Evolutionary conservation across 2,888 invertebrate species (phyloP).

Genomic region (Chrysotoxum bicinctum): DNA sequence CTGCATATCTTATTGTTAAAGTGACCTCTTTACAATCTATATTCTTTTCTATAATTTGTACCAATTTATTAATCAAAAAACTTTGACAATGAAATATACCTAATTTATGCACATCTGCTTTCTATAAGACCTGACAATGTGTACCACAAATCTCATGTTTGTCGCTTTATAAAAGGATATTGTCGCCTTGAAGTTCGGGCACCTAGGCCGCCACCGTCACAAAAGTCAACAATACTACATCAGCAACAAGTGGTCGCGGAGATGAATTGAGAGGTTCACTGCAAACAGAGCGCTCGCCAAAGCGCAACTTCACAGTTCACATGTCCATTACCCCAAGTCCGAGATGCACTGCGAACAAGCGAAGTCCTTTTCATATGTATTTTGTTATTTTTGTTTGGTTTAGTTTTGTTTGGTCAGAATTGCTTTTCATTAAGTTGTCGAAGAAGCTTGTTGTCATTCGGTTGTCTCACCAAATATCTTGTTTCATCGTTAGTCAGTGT

Average conservation of each 20-base stretch:
- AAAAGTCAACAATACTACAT: background rate
- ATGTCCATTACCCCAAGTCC: slow-evolving; percentile 45
- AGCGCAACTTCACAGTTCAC: slow-evolving; percentile 54
- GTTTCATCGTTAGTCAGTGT: slow-evolving; percentile 68
- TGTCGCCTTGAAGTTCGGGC: background rate
- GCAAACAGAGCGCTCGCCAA: slow-evolving; percentile 41
- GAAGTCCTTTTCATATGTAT: background rate
- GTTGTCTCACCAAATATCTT: slow-evolving; percentile 64
- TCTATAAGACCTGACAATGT: too few species aligned
- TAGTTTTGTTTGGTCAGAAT: slow-evolving; percentile 34
- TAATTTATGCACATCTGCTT: too few species aligned
- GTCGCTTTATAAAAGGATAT: too few species aligned
- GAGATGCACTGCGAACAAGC: background rate
- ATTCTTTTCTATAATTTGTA: too few species aligned
- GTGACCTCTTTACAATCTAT: too few species aligned
- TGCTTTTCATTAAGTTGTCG: slow-evolving; percentile 72
- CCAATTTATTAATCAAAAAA: too few species aligned
- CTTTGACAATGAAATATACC: too few species aligned
- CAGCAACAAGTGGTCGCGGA: slow-evolving; percentile 6
- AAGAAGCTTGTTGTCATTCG: slow-evolving; percentile 45
- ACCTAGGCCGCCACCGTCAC: background rate
- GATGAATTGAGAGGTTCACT: slow-evolving; percentile 64
- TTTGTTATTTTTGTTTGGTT: background rate
- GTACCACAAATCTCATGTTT: too few species aligned
- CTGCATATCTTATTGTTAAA: too few species aligned